phyloP scores from a whole-genome alignment of 2,888 invertebrate species.

The Ametastegia equiseti region DNA sequence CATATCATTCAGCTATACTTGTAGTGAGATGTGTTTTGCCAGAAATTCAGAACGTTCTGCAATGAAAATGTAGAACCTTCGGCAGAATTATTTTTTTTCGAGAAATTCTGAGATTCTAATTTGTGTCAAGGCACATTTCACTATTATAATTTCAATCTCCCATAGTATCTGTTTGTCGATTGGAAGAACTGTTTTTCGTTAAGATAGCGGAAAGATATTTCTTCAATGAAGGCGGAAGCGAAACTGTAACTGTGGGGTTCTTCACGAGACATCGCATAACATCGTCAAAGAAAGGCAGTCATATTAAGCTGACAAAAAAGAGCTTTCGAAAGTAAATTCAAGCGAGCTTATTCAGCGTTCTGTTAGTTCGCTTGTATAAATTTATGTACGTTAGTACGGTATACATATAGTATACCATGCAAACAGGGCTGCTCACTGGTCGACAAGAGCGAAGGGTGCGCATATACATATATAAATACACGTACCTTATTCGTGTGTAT shows the following conservation, averaged over 20 bases:
- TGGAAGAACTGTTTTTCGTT: too few species aligned
- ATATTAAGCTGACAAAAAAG: conserved; percentile 11
- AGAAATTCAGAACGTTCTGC: too few species aligned
- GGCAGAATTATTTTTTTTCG: too few species aligned
- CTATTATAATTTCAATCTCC: too few species aligned
- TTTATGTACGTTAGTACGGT: not conserved
- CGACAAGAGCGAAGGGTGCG: conserved; percentile 20
- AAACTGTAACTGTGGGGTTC: not conserved
- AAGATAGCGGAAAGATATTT: not conserved
- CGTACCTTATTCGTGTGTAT: conserved; percentile 13
- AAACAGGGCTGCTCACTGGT: conserved; percentile 29
- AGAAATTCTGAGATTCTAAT: too few species aligned
- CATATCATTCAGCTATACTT: too few species aligned
- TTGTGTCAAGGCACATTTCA: too few species aligned
- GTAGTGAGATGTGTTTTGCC: too few species aligned
- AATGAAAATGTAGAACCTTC: too few species aligned
- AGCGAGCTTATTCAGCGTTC: conserved; percentile 23
- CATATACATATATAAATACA: conserved; percentile 1
- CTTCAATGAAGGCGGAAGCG: not conserved
- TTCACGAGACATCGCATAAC: not conserved
- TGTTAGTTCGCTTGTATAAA: conserved; percentile 2
- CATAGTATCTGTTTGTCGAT: too few species aligned
- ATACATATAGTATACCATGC: not conserved
- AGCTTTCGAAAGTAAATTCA: conserved; percentile 21
- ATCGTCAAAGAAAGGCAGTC: not conserved